Conservation (phyloP, 2,797 vertebrate genomes). For the Oophaga sylvatica region DNA sequence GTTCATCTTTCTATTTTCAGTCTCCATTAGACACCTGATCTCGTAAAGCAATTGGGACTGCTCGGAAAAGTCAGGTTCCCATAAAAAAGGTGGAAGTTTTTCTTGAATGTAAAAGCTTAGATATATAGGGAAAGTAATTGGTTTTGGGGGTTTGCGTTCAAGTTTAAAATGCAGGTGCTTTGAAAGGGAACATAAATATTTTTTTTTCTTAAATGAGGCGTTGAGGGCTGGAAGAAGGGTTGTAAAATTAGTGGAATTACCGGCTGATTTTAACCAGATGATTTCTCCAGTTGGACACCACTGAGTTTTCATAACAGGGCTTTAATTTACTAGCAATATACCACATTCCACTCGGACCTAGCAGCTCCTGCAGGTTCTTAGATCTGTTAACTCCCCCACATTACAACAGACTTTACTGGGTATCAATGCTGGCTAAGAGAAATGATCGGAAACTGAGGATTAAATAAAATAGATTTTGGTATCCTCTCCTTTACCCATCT, state of each 20-base stretch:
- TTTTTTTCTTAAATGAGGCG: constrained; percentile 93
- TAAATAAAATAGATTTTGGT: neutral
- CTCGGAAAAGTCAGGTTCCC: constrained; percentile 63
- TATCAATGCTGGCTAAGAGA: constrained; percentile 4
- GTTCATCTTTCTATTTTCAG: neutral
- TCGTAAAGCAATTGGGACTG: constrained; percentile 62
- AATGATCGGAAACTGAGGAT: no score
- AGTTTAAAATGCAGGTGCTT: constrained; percentile 94
- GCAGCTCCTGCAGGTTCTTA: constrained; percentile 74
- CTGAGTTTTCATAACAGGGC: constrained; percentile 93
- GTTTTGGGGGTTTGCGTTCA: constrained; percentile 71
- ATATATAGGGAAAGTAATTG: constrained; percentile 75
- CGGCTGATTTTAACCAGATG: constrained; percentile 99
- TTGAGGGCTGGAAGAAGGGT: constrained; percentile 88
- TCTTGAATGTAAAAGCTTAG: constrained; percentile 66
- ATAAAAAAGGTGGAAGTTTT: constrained; percentile 58
- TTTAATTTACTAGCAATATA: constrained; percentile 96
- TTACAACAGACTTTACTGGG: constrained; percentile 68
- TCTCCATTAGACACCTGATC: constrained; percentile 1
- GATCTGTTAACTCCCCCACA: constrained; percentile 72
- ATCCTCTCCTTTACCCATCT: neutral
- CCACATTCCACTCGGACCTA: constrained; percentile 86
- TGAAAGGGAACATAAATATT: constrained; percentile 87
- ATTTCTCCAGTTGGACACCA: constrained; percentile 96
- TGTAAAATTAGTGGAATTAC: constrained; percentile 98